These are phyloP conservation scores for Phalacrocorax carbo DNA, from an alignment of 2,113 vertebrate species.

Conservation along the genomic window DNA sequence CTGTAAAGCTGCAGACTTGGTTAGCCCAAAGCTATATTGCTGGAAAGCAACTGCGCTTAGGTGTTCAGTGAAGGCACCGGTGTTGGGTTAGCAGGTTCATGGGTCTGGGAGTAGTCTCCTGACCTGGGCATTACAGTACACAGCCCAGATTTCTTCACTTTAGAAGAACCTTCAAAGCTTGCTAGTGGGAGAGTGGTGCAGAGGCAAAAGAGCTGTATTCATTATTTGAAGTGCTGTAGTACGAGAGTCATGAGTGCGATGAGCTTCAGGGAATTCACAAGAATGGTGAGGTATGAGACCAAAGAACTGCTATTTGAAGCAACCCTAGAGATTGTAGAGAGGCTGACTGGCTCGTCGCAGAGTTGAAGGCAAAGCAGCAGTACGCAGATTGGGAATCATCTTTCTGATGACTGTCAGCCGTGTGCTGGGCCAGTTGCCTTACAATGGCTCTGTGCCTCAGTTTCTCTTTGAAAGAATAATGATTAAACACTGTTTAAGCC, in stretches of 20 bases:
- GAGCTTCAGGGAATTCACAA: not conserved
- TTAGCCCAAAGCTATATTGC: too few relatives aligned
- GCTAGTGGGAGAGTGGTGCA: not conserved
- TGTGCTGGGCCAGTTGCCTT: not conserved
- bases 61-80: not conserved
- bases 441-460: not conserved
- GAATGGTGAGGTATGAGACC: not conserved
- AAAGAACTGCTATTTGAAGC: not conserved
- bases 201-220: not conserved
- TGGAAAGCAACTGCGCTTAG: not conserved
- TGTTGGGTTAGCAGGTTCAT: not conserved
- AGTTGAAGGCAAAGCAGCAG: not conserved
- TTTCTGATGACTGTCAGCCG: not conserved
- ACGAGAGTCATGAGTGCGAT: too few relatives aligned
- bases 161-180: not conserved
- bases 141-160: not conserved
- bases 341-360: not conserved
- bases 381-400: not conserved
- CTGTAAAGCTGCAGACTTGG: not conserved
- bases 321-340: not conserved
- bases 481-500: not conserved
- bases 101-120: not conserved
- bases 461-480: not conserved
- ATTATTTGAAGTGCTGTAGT: not conserved
- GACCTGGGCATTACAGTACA: not conserved